Conservation (phyloP, 2,888 invertebrate species). For the Netelia inedita region DNA sequence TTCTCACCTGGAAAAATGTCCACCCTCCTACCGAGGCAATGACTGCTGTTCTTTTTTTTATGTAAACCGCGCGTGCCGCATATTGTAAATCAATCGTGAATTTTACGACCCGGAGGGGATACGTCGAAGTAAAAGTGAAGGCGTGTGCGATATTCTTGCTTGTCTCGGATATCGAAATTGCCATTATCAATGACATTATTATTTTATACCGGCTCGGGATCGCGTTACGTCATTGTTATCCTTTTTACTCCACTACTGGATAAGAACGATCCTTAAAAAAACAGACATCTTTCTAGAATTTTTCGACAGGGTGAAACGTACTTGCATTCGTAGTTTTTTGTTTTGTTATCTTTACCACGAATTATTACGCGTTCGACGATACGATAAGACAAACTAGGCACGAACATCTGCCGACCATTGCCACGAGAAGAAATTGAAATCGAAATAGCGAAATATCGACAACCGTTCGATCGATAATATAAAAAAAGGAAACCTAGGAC, state of each 20-base stretch:
- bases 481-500: too few species aligned
- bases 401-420: background rate
- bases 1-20: conserved; percentile 59
- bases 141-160: background rate
- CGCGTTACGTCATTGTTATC: conserved; percentile 35
- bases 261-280: background rate
- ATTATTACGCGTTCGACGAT: conserved; percentile 14
- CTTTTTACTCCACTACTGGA: conserved; percentile 3
- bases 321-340: background rate
- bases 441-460: too few species aligned
- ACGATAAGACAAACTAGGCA: background rate
- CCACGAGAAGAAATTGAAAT: too few species aligned
- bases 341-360: conserved; percentile 37
- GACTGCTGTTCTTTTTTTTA: background rate
- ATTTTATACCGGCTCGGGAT: conserved; percentile 21
- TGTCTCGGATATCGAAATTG: conserved; percentile 36
- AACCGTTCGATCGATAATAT: too few species aligned
- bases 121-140: conserved; percentile 25
- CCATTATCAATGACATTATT: conserved; percentile 53
- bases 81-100: conserved; percentile 61
- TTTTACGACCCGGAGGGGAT: conserved; percentile 47
- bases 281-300: conserved; percentile 12
- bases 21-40: background rate
- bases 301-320: conserved; percentile 7
- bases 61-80: conserved; percentile 8